Evolutionary conservation across 2,797 vertebrate genomes (phyloP).

Genomic region (Liasis olivaceus): DNA sequence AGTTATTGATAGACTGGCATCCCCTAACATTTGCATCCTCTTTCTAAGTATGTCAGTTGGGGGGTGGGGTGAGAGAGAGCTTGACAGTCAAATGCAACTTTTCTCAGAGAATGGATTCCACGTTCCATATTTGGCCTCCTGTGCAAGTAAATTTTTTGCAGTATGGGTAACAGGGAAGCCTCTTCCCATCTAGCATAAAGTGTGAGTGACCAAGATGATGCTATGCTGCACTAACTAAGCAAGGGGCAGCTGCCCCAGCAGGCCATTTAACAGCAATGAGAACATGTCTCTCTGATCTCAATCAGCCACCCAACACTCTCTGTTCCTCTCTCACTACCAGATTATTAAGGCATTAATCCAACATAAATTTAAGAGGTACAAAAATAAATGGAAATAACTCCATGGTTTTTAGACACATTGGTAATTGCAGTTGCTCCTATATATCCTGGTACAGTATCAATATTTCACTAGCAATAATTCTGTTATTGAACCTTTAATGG

Average conservation of each 20-base stretch:
- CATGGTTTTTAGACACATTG: neutral
- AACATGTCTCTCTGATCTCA: neutral
- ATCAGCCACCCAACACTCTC: neutral
- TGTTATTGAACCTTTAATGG: neutral
- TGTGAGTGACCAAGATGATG: neutral
- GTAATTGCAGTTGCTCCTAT: neutral
- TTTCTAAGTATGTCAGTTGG: neutral
- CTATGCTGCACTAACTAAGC: neutral
- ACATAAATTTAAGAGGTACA: neutral
- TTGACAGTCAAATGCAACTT: neutral
- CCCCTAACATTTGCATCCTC: no score
- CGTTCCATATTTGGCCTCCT: neutral
- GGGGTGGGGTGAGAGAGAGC: neutral
- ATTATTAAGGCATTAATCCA: neutral
- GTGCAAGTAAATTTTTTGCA: constrained; percentile 1
- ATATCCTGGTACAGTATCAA: neutral
- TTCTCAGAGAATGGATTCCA: neutral
- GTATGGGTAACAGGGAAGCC: neutral
- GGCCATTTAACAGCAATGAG: neutral
- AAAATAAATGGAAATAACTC: neutral
- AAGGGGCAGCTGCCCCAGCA: neutral
- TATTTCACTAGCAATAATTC: neutral
- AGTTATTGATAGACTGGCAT: neutral
- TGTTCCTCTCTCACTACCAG: neutral
- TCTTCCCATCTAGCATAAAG: neutral